Evolutionary conservation across 2,797 vertebrate species (phyloP).

Genomic region (Diglossa cyanea): DNA sequence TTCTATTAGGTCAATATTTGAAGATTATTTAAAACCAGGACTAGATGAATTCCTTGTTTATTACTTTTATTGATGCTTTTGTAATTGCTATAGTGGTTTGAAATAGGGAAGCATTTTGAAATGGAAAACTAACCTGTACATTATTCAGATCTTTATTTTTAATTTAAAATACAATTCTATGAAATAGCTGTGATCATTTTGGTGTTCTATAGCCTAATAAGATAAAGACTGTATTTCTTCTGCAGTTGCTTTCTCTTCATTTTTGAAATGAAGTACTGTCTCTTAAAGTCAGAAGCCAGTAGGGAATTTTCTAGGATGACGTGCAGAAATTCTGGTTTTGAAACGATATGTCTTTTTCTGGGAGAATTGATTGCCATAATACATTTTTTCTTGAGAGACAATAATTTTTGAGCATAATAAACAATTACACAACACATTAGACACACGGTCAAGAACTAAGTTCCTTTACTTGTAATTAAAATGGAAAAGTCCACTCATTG

Average conservation of each 20-base stretch:
- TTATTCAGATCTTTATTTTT: background rate
- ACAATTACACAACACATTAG: background rate
- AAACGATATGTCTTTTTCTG: background rate
- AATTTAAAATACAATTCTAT: background rate
- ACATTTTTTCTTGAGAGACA: background rate
- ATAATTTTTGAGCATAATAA: background rate
- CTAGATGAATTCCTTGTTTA: background rate
- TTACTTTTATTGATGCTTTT: background rate
- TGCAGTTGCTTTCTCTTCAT: background rate
- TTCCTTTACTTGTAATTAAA: background rate
- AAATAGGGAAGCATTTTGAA: background rate
- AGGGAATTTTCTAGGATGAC: background rate
- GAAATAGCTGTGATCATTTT: background rate
- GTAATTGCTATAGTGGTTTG: background rate
- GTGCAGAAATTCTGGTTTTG: background rate
- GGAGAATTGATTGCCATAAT: background rate
- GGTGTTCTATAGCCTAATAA: background rate
- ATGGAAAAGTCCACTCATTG: background rate
- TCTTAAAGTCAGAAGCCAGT: background rate
- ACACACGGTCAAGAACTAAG: background rate
- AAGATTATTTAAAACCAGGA: background rate
- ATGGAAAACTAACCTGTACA: background rate
- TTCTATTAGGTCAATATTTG: background rate
- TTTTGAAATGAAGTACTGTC: background rate
- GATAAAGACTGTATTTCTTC: background rate